Evolutionary conservation across 2,113 vertebrate genomes (phyloP).

Genomic region (Pedionomus torquatus): DNA sequence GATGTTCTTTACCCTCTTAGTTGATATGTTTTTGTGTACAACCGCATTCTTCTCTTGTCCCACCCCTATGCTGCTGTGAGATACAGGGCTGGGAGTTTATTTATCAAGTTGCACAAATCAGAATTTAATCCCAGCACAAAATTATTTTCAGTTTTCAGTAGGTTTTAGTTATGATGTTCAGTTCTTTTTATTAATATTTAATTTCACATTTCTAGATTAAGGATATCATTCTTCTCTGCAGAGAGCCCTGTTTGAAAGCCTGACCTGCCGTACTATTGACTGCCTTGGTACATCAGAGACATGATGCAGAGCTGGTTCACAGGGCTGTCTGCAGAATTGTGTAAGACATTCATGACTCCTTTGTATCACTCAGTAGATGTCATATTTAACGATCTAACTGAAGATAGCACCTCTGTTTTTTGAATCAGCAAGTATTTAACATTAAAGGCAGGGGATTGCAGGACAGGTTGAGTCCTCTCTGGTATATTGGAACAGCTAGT

Average conservation of each 20-base stretch:
- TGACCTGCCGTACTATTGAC: fast-evolving
- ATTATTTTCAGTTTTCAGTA: neutral
- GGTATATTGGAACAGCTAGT: neutral
- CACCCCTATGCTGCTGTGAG: constrained; percentile 38
- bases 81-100: neutral
- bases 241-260: neutral
- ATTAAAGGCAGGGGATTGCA: neutral
- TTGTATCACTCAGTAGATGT: neutral
- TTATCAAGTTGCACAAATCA: neutral
- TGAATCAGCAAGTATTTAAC: neutral
- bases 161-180: neutral
- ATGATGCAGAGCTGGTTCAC: neutral
- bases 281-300: neutral
- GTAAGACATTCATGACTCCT: neutral
- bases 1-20: constrained; percentile 1
- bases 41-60: constrained; percentile 33
- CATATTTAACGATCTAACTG: neutral
- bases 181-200: neutral
- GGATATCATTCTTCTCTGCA: neutral
- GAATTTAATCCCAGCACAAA: neutral
- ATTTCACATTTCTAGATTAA: neutral
- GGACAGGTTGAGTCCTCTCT: neutral
- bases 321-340: neutral
- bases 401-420: neutral
- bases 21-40: constrained; percentile 46